phyloP scores from a whole-genome alignment of 23 tunicate genomes.

The Clavelina lepadiformis region DNA sequence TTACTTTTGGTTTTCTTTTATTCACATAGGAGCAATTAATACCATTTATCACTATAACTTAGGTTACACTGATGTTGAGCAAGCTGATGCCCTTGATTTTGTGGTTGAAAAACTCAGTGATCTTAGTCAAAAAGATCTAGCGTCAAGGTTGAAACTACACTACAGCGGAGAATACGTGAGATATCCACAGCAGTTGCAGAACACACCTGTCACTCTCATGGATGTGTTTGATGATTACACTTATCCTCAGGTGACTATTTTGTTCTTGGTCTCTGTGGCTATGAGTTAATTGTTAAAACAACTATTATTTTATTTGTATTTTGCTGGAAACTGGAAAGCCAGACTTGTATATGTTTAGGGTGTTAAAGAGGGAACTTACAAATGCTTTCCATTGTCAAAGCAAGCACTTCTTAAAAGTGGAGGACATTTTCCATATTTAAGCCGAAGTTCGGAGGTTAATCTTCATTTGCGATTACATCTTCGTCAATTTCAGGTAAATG shows the following conservation, averaged over 20 bases:
- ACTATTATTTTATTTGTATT: not conserved
- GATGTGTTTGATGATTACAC: conserved; percentile 58
- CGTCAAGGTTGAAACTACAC: conserved; percentile 23
- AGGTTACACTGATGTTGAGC: conserved; percentile 23
- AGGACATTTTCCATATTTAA: conserved; percentile 67
- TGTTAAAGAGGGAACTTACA: conserved; percentile 43
- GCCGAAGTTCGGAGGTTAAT: conserved; percentile 47
- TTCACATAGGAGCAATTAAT: no score
- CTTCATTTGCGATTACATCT: conserved; percentile 64
- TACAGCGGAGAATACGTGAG: conserved; percentile 58
- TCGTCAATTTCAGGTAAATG: conserved; percentile 33
- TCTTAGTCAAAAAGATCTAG: conserved; percentile 33
- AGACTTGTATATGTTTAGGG: not conserved
- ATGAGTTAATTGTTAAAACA: not conserved
- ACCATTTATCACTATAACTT: no score
- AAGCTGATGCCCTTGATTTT: conserved; percentile 61
- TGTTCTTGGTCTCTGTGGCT: not conserved
- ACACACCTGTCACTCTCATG: conserved; percentile 58
- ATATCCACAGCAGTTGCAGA: conserved; percentile 44
- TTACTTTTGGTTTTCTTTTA: no score
- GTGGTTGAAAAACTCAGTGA: conserved; percentile 47
- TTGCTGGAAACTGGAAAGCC: not conserved
- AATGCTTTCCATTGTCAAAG: conserved; percentile 62
- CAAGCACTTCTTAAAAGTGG: conserved; percentile 68
- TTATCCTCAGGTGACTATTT: conserved; percentile 4